Conservation (phyloP, 2,797 vertebrate species). For the Silurus lanzhouensis region DNA sequence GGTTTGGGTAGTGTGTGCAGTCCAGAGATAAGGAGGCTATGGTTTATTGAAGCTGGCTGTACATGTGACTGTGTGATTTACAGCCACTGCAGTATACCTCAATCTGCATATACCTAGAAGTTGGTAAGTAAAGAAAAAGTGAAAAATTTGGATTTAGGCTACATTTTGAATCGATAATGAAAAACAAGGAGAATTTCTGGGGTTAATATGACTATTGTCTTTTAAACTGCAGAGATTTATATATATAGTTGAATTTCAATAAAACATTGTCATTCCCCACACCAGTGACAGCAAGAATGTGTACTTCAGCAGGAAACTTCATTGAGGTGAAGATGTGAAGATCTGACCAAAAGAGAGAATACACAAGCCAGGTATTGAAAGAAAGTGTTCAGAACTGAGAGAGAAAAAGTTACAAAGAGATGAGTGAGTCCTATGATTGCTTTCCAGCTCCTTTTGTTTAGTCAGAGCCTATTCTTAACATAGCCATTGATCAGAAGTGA, state of each 20-base stretch:
- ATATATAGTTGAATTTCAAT: not conserved
- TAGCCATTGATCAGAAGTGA: constrained; percentile 19
- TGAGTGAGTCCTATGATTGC: constrained; percentile 11
- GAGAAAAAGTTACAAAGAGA: not conserved
- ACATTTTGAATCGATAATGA: not conserved
- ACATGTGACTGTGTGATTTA: constrained; percentile 27
- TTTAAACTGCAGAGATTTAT: constrained; percentile 16
- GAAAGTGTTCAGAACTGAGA: not conserved
- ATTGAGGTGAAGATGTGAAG: constrained; percentile 10
- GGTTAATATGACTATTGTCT: constrained; percentile 21
- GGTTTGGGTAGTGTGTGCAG: constrained; percentile 8
- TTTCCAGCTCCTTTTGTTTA: constrained; percentile 25
- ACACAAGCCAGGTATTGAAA: not conserved
- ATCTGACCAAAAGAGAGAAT: constrained; percentile 29
- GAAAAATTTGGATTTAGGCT: not conserved
- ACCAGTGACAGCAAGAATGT: constrained; percentile 37
- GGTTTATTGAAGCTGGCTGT: not conserved
- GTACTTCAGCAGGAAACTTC: constrained; percentile 2
- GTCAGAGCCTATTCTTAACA: not conserved
- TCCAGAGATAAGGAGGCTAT: not conserved
- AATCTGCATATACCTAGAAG: not conserved
- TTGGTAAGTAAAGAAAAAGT: not conserved
- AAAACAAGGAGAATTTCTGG: not conserved
- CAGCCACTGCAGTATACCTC: constrained; percentile 9
- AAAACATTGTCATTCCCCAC: constrained; percentile 12